Conservation (phyloP, 2,797 vertebrate genomes). For the Anisognathus igniventris region DNA sequence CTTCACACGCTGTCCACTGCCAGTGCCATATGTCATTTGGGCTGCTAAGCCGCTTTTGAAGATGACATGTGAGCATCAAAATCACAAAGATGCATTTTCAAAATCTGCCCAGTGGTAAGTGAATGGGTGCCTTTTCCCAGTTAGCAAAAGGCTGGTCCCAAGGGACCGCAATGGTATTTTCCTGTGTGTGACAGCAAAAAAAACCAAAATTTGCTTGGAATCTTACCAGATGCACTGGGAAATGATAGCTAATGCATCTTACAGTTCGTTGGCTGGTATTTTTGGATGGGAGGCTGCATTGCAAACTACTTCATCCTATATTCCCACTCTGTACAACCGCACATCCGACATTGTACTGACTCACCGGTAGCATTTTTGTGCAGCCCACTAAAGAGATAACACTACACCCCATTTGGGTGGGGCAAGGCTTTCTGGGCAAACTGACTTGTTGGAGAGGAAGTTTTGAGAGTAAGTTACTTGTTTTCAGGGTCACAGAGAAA, state of each 20-base stretch:
- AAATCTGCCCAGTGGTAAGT: background rate
- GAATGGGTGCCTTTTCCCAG: background rate
- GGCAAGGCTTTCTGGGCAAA: background rate
- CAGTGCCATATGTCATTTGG: background rate
- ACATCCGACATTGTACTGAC: background rate
- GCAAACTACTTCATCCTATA: conserved; percentile 5
- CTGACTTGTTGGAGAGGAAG: background rate
- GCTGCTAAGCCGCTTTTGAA: background rate
- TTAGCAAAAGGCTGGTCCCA: background rate
- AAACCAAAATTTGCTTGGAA: background rate
- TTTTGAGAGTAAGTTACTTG: background rate
- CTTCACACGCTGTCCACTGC: background rate
- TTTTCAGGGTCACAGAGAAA: background rate
- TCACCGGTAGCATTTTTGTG: background rate
- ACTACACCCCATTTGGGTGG: background rate
- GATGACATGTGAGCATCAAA: background rate
- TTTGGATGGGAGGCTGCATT: conserved; percentile 31
- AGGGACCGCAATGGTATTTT: background rate
- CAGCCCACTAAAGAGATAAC: background rate
- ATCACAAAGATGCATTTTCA: background rate
- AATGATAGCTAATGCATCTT: conserved; percentile 39
- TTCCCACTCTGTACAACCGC: background rate
- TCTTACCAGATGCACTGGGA: background rate
- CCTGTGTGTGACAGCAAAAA: background rate
- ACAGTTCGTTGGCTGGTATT: conserved; percentile 39